These are phyloP conservation scores for Oceanodroma leucorhoa DNA, from an alignment of 2,797 vertebrate species.

Conservation along the genomic window DNA sequence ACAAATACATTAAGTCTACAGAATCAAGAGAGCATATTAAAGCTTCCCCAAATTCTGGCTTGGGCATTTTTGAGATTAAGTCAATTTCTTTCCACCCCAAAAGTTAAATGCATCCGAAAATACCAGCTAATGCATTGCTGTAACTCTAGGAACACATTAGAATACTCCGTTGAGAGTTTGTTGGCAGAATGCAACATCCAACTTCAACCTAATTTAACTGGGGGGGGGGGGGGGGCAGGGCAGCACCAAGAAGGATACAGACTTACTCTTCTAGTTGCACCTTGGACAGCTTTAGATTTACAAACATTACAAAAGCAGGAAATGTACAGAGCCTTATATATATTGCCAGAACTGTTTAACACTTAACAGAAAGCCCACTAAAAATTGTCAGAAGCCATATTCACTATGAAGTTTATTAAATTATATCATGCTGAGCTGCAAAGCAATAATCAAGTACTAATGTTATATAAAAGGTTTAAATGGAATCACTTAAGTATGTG, in stretches of 20 bases:
- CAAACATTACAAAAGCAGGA: neutral
- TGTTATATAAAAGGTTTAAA: neutral
- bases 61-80: neutral
- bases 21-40: neutral
- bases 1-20: neutral
- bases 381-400: neutral
- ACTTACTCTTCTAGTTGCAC: neutral
- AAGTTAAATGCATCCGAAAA: constrained; percentile 13
- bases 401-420: neutral
- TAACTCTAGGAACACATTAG: neutral
- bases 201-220: neutral
- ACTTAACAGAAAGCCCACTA: neutral
- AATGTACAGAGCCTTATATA: neutral
- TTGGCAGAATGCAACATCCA: neutral
- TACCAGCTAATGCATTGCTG: neutral
- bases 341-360: neutral
- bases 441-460: neutral
- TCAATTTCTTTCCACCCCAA: neutral
- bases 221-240: too few relatives aligned
- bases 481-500: neutral
- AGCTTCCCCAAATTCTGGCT: neutral
- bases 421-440: neutral
- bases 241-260: neutral
- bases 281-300: neutral
- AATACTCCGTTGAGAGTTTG: neutral